These are phyloP conservation scores for Bombus huntii DNA, from an alignment of 1,140 invertebrate species.

Conservation along the genomic window DNA sequence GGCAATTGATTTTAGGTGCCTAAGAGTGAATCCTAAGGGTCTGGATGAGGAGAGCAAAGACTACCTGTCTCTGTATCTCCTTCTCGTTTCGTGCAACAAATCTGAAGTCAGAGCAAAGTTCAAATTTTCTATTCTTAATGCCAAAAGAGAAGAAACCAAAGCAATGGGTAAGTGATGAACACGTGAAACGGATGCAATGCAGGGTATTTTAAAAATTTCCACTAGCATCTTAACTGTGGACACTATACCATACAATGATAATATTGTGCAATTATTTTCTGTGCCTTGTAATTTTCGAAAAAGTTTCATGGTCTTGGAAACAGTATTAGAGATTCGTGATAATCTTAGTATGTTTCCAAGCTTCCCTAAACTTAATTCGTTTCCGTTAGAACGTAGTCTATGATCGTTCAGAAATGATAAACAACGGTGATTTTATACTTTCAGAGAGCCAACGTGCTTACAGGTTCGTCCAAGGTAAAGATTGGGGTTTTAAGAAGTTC, in stretches of 20 bases:
- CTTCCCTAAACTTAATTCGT: not conserved
- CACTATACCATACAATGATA: not conserved
- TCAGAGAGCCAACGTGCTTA: slow-evolving; percentile 95
- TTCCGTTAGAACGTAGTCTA: not conserved
- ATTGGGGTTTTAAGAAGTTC: slow-evolving; percentile 99
- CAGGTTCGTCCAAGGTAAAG: slow-evolving; percentile 99
- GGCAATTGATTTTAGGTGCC: slow-evolving; percentile 88
- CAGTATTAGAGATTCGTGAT: not conserved
- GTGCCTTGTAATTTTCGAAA: too few species aligned
- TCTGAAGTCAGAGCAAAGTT: slow-evolving; percentile 99
- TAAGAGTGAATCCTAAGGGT: slow-evolving; percentile 99
- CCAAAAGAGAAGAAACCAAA: slow-evolving; percentile 99
- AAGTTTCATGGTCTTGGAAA: not conserved
- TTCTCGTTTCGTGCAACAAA: slow-evolving; percentile 99
- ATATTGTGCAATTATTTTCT: not conserved
- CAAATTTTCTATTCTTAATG: slow-evolving; percentile 99
- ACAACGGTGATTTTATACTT: slow-evolving; percentile 34
- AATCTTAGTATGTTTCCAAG: not conserved
- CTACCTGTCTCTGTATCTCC: slow-evolving; percentile 98
- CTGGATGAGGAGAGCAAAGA: slow-evolving; percentile 99
- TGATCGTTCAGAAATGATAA: not conserved
- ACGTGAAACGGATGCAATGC: slow-evolving; percentile 40
- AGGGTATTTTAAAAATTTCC: slow-evolving; percentile 60
- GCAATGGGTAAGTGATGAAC: slow-evolving; percentile 92
- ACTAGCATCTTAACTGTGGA: not conserved